Conservation (phyloP, 2,797 vertebrate species). For the Ctenosaura bakeri region DNA sequence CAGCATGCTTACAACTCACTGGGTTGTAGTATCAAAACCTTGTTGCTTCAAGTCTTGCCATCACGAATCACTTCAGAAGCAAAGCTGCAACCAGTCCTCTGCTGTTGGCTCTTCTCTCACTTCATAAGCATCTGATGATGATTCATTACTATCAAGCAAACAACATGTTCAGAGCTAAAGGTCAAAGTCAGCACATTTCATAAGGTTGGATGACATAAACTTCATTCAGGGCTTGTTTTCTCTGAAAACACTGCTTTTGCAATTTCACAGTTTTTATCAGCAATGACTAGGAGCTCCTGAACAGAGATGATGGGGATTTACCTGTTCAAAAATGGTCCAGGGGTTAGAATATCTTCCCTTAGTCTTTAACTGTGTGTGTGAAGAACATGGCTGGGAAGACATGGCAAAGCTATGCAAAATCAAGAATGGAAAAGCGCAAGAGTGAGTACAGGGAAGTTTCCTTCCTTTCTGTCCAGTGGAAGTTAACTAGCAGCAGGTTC, state of each 20-base stretch:
- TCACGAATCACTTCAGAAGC: slow-evolving; percentile 1
- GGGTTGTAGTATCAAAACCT: background rate
- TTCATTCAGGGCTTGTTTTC: background rate
- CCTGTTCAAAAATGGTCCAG: background rate
- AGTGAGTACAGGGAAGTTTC: background rate
- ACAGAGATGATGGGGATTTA: background rate
- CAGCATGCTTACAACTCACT: slow-evolving; percentile 4
- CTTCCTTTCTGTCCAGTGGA: background rate
- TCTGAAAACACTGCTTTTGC: background rate
- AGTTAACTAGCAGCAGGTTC: too few relatives aligned
- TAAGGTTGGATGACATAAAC: slow-evolving; percentile 5
- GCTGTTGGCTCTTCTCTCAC: slow-evolving; percentile 15
- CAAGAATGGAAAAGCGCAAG: background rate
- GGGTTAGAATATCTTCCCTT: background rate
- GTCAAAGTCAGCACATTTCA: slow-evolving; percentile 25
- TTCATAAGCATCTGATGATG: slow-evolving; percentile 23
- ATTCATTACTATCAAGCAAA: slow-evolving; percentile 37
- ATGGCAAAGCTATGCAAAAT: too few relatives aligned
- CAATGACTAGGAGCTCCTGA: background rate
- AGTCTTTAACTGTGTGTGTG: background rate
- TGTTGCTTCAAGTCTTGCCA: slow-evolving; percentile 11
- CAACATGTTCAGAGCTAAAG: slow-evolving; percentile 34
- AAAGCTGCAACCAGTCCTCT: slow-evolving; percentile 19
- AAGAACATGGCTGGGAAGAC: background rate
- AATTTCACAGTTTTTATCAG: background rate